Evolutionary conservation across 2,888 invertebrate genomes (phyloP).

Genomic region (Serrognathus titanus): DNA sequence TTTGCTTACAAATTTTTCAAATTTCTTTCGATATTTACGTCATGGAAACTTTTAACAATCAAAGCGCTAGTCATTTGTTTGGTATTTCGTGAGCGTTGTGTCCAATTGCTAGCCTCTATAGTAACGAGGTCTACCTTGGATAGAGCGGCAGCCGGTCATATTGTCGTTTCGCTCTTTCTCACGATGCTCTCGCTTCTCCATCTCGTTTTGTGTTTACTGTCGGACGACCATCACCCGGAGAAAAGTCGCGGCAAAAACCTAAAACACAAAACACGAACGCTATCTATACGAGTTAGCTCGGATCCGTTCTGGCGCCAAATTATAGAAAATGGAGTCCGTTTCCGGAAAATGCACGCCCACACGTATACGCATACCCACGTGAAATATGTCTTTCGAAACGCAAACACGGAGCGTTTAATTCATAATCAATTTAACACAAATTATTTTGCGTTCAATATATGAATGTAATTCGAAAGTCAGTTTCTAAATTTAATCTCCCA

Average conservation of each 20-base stretch:
- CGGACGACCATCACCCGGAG: constrained; percentile 21
- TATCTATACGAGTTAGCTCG: constrained; percentile 24
- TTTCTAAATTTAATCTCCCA: no score
- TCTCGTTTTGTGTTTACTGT: constrained; percentile 32
- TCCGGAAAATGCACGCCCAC: constrained; percentile 15
- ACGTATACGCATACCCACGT: constrained; percentile 8
- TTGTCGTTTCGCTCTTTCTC: constrained; percentile 26
- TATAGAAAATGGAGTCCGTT: constrained; percentile 25
- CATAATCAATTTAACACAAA: no score
- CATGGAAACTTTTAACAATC: constrained; percentile 8
- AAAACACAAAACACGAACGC: constrained; percentile 31
- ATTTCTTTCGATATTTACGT: background rate
- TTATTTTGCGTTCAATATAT: no score
- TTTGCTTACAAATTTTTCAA: no score
- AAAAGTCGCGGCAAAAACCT: constrained; percentile 35
- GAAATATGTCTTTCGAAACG: background rate
- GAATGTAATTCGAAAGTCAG: no score
- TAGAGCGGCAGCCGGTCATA: constrained; percentile 28
- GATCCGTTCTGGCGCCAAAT: constrained; percentile 32
- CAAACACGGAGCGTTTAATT: no score
- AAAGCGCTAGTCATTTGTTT: constrained; percentile 1
- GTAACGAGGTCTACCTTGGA: constrained; percentile 30
- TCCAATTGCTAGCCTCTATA: constrained; percentile 13
- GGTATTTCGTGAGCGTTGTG: constrained; percentile 6
- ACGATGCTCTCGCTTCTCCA: constrained; percentile 18